phyloP scores from a whole-genome alignment of 1,140 invertebrate species.

The Conus betulinus region DNA sequence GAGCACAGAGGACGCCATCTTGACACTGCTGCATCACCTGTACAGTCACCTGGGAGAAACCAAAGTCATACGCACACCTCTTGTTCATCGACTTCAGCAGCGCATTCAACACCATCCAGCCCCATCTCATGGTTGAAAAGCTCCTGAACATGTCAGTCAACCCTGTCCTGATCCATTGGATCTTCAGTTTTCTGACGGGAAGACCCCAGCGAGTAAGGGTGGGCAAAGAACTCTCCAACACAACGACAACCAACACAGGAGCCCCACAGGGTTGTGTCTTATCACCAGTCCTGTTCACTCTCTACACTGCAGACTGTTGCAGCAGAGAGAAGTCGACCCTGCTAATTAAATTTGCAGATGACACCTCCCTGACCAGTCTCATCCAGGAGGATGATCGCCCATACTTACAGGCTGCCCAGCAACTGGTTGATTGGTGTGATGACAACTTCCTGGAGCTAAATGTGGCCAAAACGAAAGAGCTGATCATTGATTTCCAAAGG shows the following conservation, averaged over 20 bases:
- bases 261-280: slow-evolving; percentile 23
- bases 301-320: neutral
- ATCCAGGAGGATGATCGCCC: neutral
- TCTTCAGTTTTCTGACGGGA: neutral
- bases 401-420: neutral
- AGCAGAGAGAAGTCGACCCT: neutral
- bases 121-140: slow-evolving; percentile 22
- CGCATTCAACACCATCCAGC: slow-evolving; percentile 31
- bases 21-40: neutral
- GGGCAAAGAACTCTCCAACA: neutral
- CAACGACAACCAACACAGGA: neutral
- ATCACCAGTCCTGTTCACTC: slow-evolving; percentile 22
- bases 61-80: neutral
- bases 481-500: neutral
- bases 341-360: neutral
- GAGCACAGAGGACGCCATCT: neutral
- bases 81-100: slow-evolving; percentile 24
- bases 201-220: neutral
- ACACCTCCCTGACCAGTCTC: neutral
- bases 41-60: neutral
- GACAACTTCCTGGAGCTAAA: slow-evolving; percentile 3
- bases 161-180: neutral
- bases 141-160: slow-evolving; percentile 1
- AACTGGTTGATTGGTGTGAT: slow-evolving; percentile 1
- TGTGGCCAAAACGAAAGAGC: slow-evolving; percentile 5